Conservation (phyloP, 2,888 invertebrate genomes). For the Drosophila prostipennis region DNA sequence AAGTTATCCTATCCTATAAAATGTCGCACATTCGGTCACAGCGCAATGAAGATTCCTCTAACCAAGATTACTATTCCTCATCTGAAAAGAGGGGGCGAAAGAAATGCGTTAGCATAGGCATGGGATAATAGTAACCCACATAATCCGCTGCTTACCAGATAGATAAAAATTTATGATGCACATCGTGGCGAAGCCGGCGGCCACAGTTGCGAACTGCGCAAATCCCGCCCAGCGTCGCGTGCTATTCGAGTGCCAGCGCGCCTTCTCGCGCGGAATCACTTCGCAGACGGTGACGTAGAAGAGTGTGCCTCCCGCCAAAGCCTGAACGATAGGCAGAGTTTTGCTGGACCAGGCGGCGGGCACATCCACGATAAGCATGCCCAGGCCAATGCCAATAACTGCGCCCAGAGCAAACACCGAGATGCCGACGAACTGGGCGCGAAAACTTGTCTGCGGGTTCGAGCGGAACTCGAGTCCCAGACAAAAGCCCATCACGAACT, state of each 20-base stretch:
- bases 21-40: conserved; percentile 24
- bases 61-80: conserved; percentile 31
- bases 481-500: conserved; percentile 92
- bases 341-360: conserved; percentile 84
- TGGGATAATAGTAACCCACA: no score
- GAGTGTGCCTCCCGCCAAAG: conserved; percentile 90
- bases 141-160: conserved; percentile 75
- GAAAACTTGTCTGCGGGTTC: conserved; percentile 82
- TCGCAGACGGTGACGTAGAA: conserved; percentile 92
- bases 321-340: conserved; percentile 87
- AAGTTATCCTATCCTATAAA: not conserved
- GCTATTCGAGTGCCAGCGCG: conserved; percentile 88
- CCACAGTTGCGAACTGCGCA: conserved; percentile 87
- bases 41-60: not conserved
- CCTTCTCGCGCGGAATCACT: conserved; percentile 90
- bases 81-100: conserved; percentile 31
- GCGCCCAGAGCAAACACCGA: conserved; percentile 89
- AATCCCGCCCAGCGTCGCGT: conserved; percentile 86
- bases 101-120: not conserved
- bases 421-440: conserved; percentile 86
- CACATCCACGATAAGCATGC: conserved; percentile 87
- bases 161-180: conserved; percentile 87
- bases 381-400: conserved; percentile 88
- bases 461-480: conserved; percentile 90
- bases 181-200: conserved; percentile 87